These are phyloP conservation scores for Cyclura pinguis DNA, from an alignment of 2,797 vertebrate genomes.

Conservation along the genomic window DNA sequence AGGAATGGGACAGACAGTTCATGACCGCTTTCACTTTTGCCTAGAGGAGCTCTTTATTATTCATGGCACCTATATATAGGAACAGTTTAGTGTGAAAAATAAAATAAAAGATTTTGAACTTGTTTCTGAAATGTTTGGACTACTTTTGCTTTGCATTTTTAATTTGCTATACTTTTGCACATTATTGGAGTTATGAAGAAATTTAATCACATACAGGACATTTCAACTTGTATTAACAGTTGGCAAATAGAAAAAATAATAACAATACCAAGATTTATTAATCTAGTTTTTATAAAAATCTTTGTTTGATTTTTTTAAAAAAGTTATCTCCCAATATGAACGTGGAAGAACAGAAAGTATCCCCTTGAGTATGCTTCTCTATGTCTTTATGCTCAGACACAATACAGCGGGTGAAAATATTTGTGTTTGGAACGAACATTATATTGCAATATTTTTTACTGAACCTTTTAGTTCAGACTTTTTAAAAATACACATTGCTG, in stretches of 20 bases:
- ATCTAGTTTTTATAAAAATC: constrained; percentile 45
- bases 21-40: constrained; percentile 38
- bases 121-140: constrained; percentile 26
- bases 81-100: constrained; percentile 13
- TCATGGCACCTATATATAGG: constrained; percentile 28
- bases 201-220: constrained; percentile 17
- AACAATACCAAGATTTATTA: constrained; percentile 48
- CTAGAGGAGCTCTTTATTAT: constrained; percentile 48
- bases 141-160: constrained; percentile 45
- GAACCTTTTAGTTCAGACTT: constrained; percentile 7
- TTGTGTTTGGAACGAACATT: constrained; percentile 16
- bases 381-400: constrained; percentile 29
- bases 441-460: background rate
- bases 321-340: constrained; percentile 22
- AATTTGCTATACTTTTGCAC: constrained; percentile 51
- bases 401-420: constrained; percentile 39
- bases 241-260: constrained; percentile 44
- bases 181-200: constrained; percentile 41
- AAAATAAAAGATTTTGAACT: constrained; percentile 49
- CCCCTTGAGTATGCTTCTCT: constrained; percentile 7
- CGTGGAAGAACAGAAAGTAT: constrained; percentile 6
- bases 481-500: constrained; percentile 15
- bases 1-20: constrained; percentile 55
- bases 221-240: constrained; percentile 40
- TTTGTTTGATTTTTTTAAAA: background rate